Conservation (phyloP, 2,888 invertebrate genomes). For the Torymus texanus region DNA sequence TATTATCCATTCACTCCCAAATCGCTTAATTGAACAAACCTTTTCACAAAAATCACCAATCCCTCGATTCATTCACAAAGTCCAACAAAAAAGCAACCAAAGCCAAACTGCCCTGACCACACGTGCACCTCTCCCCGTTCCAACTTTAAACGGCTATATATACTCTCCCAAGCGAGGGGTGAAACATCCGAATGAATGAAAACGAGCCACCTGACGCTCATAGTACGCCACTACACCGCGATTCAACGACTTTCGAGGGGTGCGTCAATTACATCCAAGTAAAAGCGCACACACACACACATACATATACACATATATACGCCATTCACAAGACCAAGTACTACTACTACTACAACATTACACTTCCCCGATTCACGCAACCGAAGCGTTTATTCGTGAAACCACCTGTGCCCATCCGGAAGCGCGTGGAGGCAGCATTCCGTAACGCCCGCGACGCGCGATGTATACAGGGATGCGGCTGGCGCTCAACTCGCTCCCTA, state of each 20-base stretch:
- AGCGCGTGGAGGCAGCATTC: conserved; percentile 39
- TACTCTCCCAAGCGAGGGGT: conserved; percentile 16
- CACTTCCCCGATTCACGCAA: conserved; percentile 14
- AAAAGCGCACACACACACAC: background rate
- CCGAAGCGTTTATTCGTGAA: conserved; percentile 41
- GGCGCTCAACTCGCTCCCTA: conserved; percentile 15
- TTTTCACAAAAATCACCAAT: too few relatives aligned
- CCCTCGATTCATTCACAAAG: too few relatives aligned
- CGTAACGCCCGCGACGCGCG: conserved; percentile 25
- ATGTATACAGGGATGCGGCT: conserved; percentile 5
- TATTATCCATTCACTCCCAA: too few relatives aligned
- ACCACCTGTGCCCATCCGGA: conserved; percentile 52
- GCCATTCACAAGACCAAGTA: background rate
- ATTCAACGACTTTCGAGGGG: conserved; percentile 29
- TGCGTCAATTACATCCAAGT: background rate
- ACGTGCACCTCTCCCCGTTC: background rate
- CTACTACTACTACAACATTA: background rate
- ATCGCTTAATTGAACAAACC: too few relatives aligned
- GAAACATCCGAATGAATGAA: conserved; percentile 14
- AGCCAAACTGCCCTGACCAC: background rate
- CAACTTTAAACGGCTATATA: background rate
- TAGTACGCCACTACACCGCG: too few relatives aligned
- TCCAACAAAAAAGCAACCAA: background rate
- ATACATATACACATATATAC: too few relatives aligned
- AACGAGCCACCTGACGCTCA: conserved; percentile 29